These are phyloP conservation scores for Oryzias dopingdopingensis DNA, from an alignment of 2,797 vertebrate genomes.

Conservation along the genomic window DNA sequence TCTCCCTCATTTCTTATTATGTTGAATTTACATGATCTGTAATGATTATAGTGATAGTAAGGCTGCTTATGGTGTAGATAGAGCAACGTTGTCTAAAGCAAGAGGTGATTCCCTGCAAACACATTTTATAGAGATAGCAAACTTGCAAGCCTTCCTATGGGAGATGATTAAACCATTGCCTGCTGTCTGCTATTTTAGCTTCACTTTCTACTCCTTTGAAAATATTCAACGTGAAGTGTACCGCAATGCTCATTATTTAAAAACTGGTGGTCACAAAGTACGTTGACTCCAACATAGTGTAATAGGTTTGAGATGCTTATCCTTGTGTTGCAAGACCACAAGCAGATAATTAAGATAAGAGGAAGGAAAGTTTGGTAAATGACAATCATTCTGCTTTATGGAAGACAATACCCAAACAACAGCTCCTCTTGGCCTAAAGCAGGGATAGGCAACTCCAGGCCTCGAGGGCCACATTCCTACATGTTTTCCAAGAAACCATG, in stretches of 20 bases:
- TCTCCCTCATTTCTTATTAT: slow-evolving; percentile 38
- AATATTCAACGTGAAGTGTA: too few relatives aligned
- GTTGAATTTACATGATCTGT: slow-evolving; percentile 64
- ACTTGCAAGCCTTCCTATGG: too few relatives aligned
- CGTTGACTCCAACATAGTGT: slow-evolving; percentile 17
- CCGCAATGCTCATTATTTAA: slow-evolving; percentile 9
- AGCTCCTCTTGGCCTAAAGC: slow-evolving; percentile 17
- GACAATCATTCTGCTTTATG: slow-evolving; percentile 23
- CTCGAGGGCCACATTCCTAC: too few relatives aligned
- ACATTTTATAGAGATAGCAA: too few relatives aligned
- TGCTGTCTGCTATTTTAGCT: too few relatives aligned
- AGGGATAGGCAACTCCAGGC: too few relatives aligned
- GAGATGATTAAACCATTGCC: too few relatives aligned
- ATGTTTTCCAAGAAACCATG: too few relatives aligned
- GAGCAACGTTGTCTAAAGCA: neutral
- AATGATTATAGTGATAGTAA: slow-evolving; percentile 59
- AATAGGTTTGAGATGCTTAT: slow-evolving; percentile 16
- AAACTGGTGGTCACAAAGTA: slow-evolving; percentile 19
- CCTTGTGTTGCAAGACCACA: neutral
- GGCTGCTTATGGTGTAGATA: slow-evolving; percentile 30
- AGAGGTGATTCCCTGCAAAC: too few relatives aligned
- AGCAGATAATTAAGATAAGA: slow-evolving; percentile 16
- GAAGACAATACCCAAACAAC: slow-evolving; percentile 24
- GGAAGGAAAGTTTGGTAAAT: slow-evolving; percentile 7
- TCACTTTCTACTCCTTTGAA: too few relatives aligned